phyloP scores from a whole-genome alignment of 37 sponge, comb jelly and placozoan genomes.

The Axinella damicornis region DNA sequence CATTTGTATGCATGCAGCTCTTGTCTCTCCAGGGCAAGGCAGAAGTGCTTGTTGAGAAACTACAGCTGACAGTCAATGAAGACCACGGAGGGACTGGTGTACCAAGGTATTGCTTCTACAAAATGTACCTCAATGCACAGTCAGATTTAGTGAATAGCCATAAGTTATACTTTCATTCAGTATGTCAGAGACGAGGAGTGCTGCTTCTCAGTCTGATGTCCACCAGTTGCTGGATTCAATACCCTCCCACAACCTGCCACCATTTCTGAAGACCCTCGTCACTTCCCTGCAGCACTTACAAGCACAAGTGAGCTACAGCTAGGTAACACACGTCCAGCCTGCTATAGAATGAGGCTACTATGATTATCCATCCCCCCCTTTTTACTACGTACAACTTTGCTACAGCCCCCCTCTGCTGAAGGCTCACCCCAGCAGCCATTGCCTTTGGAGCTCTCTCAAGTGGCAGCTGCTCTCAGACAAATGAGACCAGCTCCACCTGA shows the following conservation, averaged over 20 bases:
- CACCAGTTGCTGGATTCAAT: background rate
- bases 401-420: too few species aligned
- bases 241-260: constrained; percentile 13
- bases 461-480: constrained; percentile 20
- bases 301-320: too few species aligned
- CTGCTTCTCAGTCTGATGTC: background rate
- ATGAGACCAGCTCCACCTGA: background rate
- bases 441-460: constrained; percentile 15
- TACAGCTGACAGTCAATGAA: background rate
- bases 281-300: constrained; percentile 11
- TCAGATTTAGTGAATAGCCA: too few species aligned
- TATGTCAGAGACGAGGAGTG: too few species aligned
- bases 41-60: background rate
- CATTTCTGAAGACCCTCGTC: background rate
- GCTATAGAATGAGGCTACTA: too few species aligned
- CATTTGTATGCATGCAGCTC: too few species aligned
- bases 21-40: background rate
- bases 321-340: too few species aligned
- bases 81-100: constrained; percentile 1
- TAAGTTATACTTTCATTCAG: too few species aligned
- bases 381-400: too few species aligned
- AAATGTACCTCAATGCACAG: too few species aligned
- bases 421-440: background rate
- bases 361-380: too few species aligned
- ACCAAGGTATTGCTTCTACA: too few species aligned